Base-by-base conservation (phyloP, 1,140 invertebrate species). In the Chlorops oryzae region DNA sequence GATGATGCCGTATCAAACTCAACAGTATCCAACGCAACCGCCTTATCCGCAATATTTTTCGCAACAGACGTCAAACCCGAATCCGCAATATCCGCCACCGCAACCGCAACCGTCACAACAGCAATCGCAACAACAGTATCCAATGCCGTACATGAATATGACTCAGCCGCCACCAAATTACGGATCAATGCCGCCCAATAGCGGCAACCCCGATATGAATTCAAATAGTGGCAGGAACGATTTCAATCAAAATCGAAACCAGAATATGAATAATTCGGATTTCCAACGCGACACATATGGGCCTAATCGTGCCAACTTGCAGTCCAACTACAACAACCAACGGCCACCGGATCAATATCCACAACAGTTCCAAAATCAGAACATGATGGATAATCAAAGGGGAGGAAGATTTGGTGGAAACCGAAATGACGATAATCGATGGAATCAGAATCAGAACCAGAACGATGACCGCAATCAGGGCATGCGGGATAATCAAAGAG, bases 401-500 rank as follows among this genome's bases (percentile, higher is more conserved):
- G 35, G 39, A 5, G 12, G 40, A 9, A 32, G 27, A 3, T 24
- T 17, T 18, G 27, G 3, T 15, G 28, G 22, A 34, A 46, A 28
- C n/a, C 4, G 3, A 9, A 17, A 21, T 23, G 13, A 13, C 3
- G 24, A 41, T 23, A 20, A 17, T 23, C n/a, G n/a, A n/a, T n/a
- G n/a, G n/a, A n/a, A 54, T 50, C 61, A 27, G 52, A 41, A 15
- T 48, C 59, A 20, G 42, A 27, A 39, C 37, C 22, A 17, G 24
- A 47, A 13, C 17, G 43, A n/a, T 24, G 24, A 13, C 38, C 21
- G 13, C 60, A 9, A 9, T 17, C 15, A 9, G 7, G 15, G 18
- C 18, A 17, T 6, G 9, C 9, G 9, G 18, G 47, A 39, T 25
- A 51, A 52, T 38, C 44, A 17, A 10, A 25, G 17, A 2, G 18